A percentile compares a stretch with the other conserved stretches of the same genome.
phyloP scores from a whole-genome alignment of 1,140 invertebrate genomes.

The Heterodera schachtii region DNA sequence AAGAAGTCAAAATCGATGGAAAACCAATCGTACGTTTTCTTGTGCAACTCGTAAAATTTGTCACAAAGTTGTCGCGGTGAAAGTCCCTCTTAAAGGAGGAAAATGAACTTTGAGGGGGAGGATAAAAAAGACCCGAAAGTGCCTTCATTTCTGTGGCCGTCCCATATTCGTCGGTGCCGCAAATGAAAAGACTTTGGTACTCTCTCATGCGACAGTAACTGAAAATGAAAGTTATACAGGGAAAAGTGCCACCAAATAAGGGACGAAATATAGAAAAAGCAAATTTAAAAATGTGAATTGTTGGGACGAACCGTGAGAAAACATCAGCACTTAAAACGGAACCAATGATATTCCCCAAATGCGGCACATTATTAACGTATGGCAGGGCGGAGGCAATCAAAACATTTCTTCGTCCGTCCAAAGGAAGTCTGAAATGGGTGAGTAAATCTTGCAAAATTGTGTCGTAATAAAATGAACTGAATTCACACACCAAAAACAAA shows the following conservation, averaged over 20 bases:
- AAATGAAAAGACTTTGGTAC: conserved; percentile 87
- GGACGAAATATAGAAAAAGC: too few relatives aligned
- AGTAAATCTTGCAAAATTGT: not conserved
- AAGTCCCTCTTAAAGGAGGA: conserved; percentile 67
- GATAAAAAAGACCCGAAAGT: conserved; percentile 71
- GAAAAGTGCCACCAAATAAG: too few relatives aligned
- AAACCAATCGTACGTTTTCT: conserved; percentile 94
- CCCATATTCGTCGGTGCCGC: conserved; percentile 98
- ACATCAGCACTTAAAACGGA: conserved; percentile 97
- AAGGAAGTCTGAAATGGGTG: conserved; percentile 35
- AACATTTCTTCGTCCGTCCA: conserved; percentile 73
- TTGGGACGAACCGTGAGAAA: conserved; percentile 73
- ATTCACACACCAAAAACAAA: too few relatives aligned
- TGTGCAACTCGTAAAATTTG: conserved; percentile 87
- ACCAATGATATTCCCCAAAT: conserved; percentile 98
- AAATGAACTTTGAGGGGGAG: too few relatives aligned
- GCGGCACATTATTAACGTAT: conserved; percentile 99
- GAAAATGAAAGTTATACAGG: not conserved
- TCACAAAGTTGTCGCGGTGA: conserved; percentile 93
- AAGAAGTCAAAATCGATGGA: conserved; percentile 96
- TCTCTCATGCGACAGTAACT: conserved; percentile 84
- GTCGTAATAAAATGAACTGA: too few relatives aligned
- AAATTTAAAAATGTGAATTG: not conserved
- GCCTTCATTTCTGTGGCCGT: conserved; percentile 99
- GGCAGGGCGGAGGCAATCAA: conserved; percentile 93